Evolutionary conservation across 2,113 vertebrate species (phyloP).

Genomic region (Castor canadensis): DNA sequence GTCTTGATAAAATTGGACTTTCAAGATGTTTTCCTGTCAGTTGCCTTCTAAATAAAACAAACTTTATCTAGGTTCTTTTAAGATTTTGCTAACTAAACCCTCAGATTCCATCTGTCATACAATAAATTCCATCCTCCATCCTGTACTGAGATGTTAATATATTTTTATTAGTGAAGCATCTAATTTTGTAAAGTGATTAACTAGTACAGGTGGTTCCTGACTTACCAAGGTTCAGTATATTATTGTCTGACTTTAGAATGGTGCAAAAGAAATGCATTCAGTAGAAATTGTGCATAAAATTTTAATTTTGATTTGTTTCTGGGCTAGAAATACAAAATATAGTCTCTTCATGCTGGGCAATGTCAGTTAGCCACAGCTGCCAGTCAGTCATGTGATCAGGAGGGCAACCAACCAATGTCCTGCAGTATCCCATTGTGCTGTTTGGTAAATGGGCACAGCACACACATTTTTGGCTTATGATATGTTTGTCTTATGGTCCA

Average conservation of each 20-base stretch:
- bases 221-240: neutral
- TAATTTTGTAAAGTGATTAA: neutral
- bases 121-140: neutral
- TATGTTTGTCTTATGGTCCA: neutral
- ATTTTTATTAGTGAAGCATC: neutral
- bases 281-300: neutral
- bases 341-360: neutral
- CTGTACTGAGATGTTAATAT: neutral
- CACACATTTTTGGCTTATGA: neutral
- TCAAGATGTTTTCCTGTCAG: neutral
- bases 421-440: neutral
- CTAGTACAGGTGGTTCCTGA: neutral
- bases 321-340: neutral
- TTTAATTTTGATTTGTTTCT: neutral
- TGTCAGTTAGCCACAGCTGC: neutral
- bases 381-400: neutral
- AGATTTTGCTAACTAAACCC: neutral
- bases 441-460: neutral
- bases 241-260: neutral
- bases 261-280: neutral
- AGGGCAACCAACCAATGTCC: neutral
- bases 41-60: constrained; percentile 31
- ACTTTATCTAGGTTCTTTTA: neutral
- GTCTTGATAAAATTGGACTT: neutral
- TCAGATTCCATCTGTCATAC: neutral